Conservation (phyloP, 2,888 invertebrate genomes). For the Sarcophaga carnaria region DNA sequence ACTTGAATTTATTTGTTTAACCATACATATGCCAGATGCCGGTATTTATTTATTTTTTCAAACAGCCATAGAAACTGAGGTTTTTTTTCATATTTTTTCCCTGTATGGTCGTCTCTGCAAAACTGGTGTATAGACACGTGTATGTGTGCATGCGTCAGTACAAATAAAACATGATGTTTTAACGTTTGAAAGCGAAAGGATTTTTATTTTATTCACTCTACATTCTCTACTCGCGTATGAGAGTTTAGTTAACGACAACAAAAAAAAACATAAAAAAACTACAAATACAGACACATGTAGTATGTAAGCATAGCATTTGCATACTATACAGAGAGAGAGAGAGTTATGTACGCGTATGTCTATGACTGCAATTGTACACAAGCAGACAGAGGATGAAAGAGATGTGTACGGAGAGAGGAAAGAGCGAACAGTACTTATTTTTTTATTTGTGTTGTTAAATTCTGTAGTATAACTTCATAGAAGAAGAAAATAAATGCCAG, state of each 20-base stretch:
- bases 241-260: slow-evolving; percentile 33
- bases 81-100: slow-evolving; percentile 27
- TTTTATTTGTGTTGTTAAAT: slow-evolving; percentile 38
- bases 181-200: slow-evolving; percentile 82
- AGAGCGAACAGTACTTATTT: not conserved
- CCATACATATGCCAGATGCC: slow-evolving; percentile 43
- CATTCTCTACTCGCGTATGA: slow-evolving; percentile 26
- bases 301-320: slow-evolving; percentile 2
- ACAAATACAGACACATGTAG: slow-evolving; percentile 8
- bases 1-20: no score
- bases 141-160: not conserved
- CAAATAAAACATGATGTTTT: slow-evolving; percentile 68
- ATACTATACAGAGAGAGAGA: not conserved
- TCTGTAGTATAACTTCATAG: slow-evolving; percentile 45
- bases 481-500: slow-evolving; percentile 29
- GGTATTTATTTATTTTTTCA: slow-evolving; percentile 43
- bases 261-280: not conserved
- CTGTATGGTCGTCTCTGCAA: slow-evolving; percentile 10
- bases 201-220: slow-evolving; percentile 73
- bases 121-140: not conserved
- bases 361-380: slow-evolving; percentile 17
- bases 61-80: slow-evolving; percentile 54
- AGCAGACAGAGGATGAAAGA: slow-evolving; percentile 5
- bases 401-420: slow-evolving; percentile 11
- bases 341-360: not conserved